Evolutionary conservation across 2,113 vertebrate genomes (phyloP), one percentile per base, ranked within the genome.

Genomic region (Erpornis zantholeuca): DNA sequence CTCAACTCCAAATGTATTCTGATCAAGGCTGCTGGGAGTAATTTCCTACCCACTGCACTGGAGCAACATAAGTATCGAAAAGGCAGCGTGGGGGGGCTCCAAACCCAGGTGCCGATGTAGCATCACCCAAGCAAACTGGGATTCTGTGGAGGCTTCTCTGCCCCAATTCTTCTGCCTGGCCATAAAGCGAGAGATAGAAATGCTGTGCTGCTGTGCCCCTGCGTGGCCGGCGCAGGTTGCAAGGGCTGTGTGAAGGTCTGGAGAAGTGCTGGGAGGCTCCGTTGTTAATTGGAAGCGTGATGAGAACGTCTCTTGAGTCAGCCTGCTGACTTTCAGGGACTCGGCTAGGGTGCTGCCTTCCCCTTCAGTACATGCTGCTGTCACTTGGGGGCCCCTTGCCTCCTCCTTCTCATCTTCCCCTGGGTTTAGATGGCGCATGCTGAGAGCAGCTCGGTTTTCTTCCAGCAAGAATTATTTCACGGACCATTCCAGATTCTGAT

Each of bases 221-320:
- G 13, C 2, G 2, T 6, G 12, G 36, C 15, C 0, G 0, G 14
- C 2, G 1, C 22, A 38, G 44, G 59, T 16, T 63, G 36, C 29
- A 45, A 49, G 66, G 40, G 45, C 31, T 85, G 54, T 2, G 1
- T 45, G 21, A n/a, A n/a, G 53, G 52, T 71, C 53, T 79, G 70
- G 21, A 35, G 49, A 94, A 49, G 11, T 44, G 49, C 40, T 33
- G 33, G 19, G 36, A 61, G 27, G 25, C 44, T 72, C n/a, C 0
- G 0, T 13, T 65, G 16, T 47, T 78, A 73, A 28, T 10, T 44
- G 56, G 12, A 5, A 4, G 10, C 3, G 2, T 8, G 60, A 44
- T 29, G 56, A 81, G 63, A 65, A 49, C 3, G 20, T 44, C 49
- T 57, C 60, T 73, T 18, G 71, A 78, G 52, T 47, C 59, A 42